Conservation (phyloP, 2,888 invertebrate species). For the Tenodera sinensis region DNA sequence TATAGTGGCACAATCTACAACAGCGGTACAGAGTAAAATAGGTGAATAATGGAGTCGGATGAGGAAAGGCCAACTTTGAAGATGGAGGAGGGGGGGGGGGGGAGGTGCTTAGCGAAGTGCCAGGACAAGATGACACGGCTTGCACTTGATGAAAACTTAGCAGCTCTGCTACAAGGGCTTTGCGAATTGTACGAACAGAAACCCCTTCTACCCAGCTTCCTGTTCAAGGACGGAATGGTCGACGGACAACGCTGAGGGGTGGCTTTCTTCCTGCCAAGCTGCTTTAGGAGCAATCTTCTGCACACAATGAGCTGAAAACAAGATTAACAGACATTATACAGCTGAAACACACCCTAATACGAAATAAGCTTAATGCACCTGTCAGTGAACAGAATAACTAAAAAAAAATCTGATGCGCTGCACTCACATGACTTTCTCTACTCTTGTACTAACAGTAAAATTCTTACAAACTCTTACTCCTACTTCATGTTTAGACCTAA, state of each 20-base stretch:
- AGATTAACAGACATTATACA: too few species aligned
- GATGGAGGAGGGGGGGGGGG: background rate
- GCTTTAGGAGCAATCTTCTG: background rate
- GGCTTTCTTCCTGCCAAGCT: background rate
- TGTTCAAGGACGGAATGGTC: background rate
- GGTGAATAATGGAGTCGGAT: background rate
- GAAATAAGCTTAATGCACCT: too few species aligned
- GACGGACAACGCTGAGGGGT: background rate
- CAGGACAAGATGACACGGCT: background rate
- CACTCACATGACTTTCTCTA: too few species aligned
- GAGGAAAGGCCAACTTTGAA: background rate
- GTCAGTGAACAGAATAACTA: too few species aligned
- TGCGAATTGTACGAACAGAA: background rate
- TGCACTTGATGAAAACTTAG: background rate
- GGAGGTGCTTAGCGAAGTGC: background rate
- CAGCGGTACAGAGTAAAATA: background rate
- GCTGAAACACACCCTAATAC: too few species aligned
- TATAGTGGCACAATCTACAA: background rate
- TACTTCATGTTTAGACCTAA: too few species aligned
- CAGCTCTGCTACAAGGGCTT: background rate
- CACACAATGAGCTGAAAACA: too few species aligned
- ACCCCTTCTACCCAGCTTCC: background rate
- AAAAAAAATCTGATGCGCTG: too few species aligned
- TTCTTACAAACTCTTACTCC: too few species aligned
- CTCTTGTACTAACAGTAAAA: too few species aligned